Percentiles rank a stretch among this genome's conserved stretches.
phyloP scores from a whole-genome alignment of 2,888 invertebrate genomes.

The Chesias legatella region DNA sequence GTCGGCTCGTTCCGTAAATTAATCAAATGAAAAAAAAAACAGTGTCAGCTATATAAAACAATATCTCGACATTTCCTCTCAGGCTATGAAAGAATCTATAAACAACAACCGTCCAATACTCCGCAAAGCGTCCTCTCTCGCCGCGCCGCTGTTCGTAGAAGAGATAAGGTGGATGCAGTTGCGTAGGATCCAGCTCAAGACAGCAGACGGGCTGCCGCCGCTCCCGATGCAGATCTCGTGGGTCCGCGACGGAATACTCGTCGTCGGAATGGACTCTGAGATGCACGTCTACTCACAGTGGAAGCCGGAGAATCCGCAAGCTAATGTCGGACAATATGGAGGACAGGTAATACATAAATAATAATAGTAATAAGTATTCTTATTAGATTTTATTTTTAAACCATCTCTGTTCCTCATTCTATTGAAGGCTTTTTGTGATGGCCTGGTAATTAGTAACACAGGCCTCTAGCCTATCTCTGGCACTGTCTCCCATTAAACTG shows the following conservation, averaged over 20 bases:
- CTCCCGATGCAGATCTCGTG: constrained; percentile 99
- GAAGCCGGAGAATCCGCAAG: constrained; percentile 84
- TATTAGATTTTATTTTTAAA: too few species aligned
- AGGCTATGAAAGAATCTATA: constrained; percentile 92
- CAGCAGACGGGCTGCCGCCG: constrained; percentile 97
- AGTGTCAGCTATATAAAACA: not conserved
- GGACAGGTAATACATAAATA: constrained; percentile 52
- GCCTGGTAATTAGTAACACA: too few species aligned
- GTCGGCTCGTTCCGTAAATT: too few species aligned
- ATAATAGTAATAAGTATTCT: too few species aligned
- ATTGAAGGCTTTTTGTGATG: too few species aligned
- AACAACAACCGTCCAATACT: constrained; percentile 91
- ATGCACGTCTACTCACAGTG: constrained; percentile 99
- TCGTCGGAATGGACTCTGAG: constrained; percentile 99
- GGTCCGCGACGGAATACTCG: constrained; percentile 98
- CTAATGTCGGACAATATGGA: constrained; percentile 43
- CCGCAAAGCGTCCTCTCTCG: constrained; percentile 94
- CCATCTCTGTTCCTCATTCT: too few species aligned
- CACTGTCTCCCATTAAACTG: too few species aligned
- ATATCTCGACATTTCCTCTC: constrained; percentile 2
- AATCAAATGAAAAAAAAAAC: too few species aligned
- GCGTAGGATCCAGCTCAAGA: constrained; percentile 92
- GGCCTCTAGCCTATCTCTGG: too few species aligned
- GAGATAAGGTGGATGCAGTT: constrained; percentile 98
- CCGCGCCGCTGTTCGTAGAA: constrained; percentile 93